Evolutionary conservation across 2,113 vertebrate species (phyloP).

Genomic region (Mustela lutreola): DNA sequence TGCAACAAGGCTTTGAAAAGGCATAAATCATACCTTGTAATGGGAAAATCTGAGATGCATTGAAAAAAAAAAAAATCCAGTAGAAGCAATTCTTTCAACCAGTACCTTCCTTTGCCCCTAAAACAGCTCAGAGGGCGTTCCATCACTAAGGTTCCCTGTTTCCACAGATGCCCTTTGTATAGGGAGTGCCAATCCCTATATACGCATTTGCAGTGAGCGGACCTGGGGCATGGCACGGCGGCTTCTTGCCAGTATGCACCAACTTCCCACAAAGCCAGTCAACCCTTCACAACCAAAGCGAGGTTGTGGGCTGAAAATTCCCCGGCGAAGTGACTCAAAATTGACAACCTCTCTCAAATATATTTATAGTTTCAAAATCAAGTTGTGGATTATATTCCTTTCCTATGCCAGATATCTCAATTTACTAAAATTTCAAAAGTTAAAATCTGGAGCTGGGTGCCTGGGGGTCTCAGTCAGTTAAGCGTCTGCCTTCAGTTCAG

Average conservation of each 20-base stretch:
- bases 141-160: neutral
- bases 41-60: neutral
- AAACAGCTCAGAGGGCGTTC: neutral
- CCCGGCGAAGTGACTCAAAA: neutral
- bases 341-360: neutral
- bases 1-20: neutral
- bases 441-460: neutral
- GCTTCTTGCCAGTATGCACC: fast-evolving
- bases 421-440: neutral
- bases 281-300: fast-evolving
- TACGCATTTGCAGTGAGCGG: no score
- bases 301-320: neutral
- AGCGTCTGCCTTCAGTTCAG: neutral
- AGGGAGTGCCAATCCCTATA: fast-evolving
- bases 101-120: neutral
- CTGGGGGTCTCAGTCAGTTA: no score
- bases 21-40: neutral
- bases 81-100: neutral
- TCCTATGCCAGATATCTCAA: neutral
- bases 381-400: neutral
- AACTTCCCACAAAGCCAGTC: neutral
- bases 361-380: neutral
- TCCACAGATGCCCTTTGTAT: neutral
- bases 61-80: neutral
- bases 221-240: fast-evolving